A percentile compares a stretch with the other conserved stretches of the same genome.
Conservation (phyloP, 2,888 invertebrate species). For the Acleris sparsana region DNA sequence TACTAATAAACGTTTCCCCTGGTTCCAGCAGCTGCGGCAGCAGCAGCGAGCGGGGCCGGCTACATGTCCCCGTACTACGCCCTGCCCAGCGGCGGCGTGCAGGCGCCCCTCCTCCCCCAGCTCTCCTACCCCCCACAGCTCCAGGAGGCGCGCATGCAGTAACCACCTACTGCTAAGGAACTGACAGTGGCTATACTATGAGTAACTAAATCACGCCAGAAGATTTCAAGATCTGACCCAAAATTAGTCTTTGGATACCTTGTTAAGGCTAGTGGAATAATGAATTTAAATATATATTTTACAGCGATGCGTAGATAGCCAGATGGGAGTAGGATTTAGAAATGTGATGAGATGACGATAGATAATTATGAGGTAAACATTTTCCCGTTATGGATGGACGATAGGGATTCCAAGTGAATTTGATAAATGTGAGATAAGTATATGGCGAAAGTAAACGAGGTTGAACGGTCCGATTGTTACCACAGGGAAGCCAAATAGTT, state of each 20-base stretch:
- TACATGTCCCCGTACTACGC: slow-evolving; percentile 90
- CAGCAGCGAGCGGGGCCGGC: slow-evolving; percentile 85
- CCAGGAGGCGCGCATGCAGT: slow-evolving; percentile 91
- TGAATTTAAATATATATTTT: slow-evolving; percentile 21
- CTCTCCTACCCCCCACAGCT: slow-evolving; percentile 86
- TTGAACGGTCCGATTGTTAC: slow-evolving; percentile 48
- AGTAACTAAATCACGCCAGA: slow-evolving; percentile 19
- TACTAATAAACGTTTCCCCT: slow-evolving; percentile 9
- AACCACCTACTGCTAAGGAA: slow-evolving; percentile 47
- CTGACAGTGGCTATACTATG: slow-evolving; percentile 39
- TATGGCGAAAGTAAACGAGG: slow-evolving; percentile 29
- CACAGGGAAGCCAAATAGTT: slow-evolving; percentile 68
- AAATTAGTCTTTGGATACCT: slow-evolving; percentile 36
- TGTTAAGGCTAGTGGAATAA: slow-evolving; percentile 39
- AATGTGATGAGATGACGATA: slow-evolving; percentile 37
- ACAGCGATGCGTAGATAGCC: slow-evolving; percentile 33
- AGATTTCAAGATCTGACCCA: slow-evolving; percentile 36
- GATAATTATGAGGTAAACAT: slow-evolving; percentile 22
- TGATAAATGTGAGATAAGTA: slow-evolving; percentile 20
- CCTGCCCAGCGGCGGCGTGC: slow-evolving; percentile 85
- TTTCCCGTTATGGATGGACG: slow-evolving; percentile 21
- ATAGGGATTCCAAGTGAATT: slow-evolving; percentile 25
- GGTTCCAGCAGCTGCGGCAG: slow-evolving; percentile 68
- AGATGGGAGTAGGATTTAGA: slow-evolving; percentile 20
- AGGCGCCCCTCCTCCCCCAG: slow-evolving; percentile 86